phyloP scores from a whole-genome alignment of 2,113 vertebrate genomes.

The Dasyprocta punctata region DNA sequence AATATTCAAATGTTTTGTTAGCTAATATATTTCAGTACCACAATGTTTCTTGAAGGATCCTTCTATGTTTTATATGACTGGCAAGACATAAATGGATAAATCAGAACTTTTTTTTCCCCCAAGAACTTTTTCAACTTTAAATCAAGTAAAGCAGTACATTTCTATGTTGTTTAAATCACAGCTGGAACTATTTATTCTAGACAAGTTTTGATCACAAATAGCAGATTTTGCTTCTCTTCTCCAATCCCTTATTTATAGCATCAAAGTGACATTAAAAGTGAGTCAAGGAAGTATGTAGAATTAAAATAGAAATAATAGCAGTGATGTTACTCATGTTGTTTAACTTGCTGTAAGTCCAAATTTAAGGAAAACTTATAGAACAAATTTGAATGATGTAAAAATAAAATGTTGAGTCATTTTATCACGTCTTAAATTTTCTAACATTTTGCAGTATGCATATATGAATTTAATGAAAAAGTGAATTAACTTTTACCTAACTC shows the following conservation, averaged over 20 bases:
- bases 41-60: neutral
- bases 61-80: neutral
- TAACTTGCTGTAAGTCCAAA: neutral
- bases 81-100: conserved; percentile 11
- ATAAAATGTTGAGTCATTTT: neutral
- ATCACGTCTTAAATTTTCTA: neutral
- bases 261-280: neutral
- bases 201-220: conserved; percentile 50
- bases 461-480: neutral
- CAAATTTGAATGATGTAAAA: neutral
- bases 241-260: neutral
- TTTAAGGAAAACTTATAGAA: neutral
- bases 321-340: neutral
- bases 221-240: conserved; percentile 30
- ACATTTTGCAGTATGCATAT: neutral
- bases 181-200: conserved; percentile 47
- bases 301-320: neutral
- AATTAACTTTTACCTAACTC: neutral
- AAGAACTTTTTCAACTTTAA: conserved; percentile 7
- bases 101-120: neutral
- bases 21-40: neutral
- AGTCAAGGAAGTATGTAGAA: neutral
- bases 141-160: conserved; percentile 50
- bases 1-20: neutral
- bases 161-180: conserved; percentile 37